phyloP scores from a whole-genome alignment of 1,140 invertebrate species.

The Zaprionus africanus region DNA sequence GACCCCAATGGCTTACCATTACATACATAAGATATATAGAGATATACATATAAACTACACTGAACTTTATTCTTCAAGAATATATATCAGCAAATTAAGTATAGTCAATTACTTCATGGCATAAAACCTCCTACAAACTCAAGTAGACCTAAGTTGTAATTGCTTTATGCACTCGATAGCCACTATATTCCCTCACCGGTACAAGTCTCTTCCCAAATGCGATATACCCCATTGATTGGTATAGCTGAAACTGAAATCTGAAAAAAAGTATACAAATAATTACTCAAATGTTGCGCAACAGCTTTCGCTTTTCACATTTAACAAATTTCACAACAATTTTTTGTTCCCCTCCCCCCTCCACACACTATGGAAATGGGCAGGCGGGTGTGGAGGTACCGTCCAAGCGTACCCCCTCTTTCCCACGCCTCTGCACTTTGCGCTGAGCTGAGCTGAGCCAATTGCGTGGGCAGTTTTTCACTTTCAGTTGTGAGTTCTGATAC shows the following conservation, averaged over 20 bases:
- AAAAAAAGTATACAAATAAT: conserved; percentile 69
- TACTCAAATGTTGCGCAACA: conserved; percentile 77
- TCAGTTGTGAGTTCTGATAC: background rate
- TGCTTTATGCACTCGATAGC: too few species aligned
- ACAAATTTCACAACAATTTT: conserved; percentile 48
- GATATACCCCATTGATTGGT: background rate
- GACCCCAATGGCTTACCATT: too few species aligned
- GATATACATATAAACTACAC: too few species aligned
- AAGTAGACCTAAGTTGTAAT: too few species aligned
- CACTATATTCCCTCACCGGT: background rate
- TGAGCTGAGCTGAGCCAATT: background rate
- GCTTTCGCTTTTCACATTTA: conserved; percentile 79
- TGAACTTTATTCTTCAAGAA: too few species aligned
- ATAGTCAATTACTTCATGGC: too few species aligned
- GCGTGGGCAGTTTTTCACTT: conserved; percentile 12
- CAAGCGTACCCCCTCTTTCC: background rate
- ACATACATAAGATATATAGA: too few species aligned
- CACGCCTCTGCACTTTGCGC: background rate
- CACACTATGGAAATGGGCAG: background rate
- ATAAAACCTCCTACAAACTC: too few species aligned
- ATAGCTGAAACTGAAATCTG: conserved; percentile 9
- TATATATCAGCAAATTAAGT: too few species aligned
- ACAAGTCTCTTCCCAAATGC: background rate
- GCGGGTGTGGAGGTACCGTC: background rate
- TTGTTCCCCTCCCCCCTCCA: conserved; percentile 2